These are phyloP conservation scores for Halisarca cf. caerulea DNA, from an alignment of 37 sponge, comb jelly and placozoan genomes.

Conservation along the genomic window DNA sequence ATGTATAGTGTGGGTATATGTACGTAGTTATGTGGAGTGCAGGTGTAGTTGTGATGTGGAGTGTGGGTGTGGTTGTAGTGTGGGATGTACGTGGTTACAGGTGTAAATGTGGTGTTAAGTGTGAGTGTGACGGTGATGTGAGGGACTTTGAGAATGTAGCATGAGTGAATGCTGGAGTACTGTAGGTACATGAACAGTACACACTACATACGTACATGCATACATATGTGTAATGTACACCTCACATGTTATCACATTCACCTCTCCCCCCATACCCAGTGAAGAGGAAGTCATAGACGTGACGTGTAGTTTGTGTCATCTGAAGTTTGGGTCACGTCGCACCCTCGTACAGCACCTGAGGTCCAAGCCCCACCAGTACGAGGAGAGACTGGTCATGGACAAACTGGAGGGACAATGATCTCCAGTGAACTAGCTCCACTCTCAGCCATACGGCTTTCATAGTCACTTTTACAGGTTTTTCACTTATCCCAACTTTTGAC, in stretches of 20 bases:
- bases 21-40: no score
- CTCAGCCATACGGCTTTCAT: no score
- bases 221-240: no score
- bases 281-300: not conserved
- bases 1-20: not conserved
- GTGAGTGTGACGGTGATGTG: not conserved
- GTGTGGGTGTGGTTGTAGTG: not conserved
- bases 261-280: not conserved
- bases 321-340: not conserved
- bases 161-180: no score
- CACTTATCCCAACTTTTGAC: no score
- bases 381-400: not conserved
- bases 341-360: not conserved
- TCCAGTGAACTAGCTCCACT: not conserved
- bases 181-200: no score
- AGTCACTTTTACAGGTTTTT: no score
- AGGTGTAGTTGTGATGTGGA: no score
- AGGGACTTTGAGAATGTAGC: no score
- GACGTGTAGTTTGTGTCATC: conserved; percentile 21
- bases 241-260: not conserved
- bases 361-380: conserved; percentile 24
- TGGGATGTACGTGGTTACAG: not conserved
- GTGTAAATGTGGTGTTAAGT: not conserved
- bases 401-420: not conserved
- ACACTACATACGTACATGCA: no score